Base-by-base conservation (phyloP, 92 coral and sea anemone species). In the Porites lobata region DNA sequence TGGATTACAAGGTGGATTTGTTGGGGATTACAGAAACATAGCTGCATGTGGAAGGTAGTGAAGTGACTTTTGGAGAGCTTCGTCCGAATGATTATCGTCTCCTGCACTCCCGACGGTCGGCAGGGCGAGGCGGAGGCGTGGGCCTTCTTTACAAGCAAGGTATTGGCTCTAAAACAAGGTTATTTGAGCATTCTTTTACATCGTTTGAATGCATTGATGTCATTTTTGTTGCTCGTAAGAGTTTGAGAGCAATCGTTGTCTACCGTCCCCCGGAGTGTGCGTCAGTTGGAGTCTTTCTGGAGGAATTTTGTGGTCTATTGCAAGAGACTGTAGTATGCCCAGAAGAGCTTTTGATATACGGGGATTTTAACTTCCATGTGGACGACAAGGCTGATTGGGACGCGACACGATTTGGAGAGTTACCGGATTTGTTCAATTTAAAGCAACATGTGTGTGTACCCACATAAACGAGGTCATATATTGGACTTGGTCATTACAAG, bases 81-180 rank as follows among this genome's bases (percentile, higher is more conserved):
- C 72, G 80, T 71, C 87, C 87, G 32, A 83, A 76, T 70, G 80
- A 72, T 71, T 83, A 83, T 71, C 80, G 80, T 54, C 26, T 83
- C 79, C 52, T 83, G 68, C 80, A 83, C 53, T 20, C 87, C 67
- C 80, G 78, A 50, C 24, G 77, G 58, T 50, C 29, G 77, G 19
- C 58, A 32, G 86, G 77, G 18, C 56, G 61, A 7, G 77, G 86
- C 38, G 86, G 77, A 19, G 86, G 86, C 76, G 78, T 69, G 50
- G 86, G 86, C 50, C 65, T 82, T 26, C 78, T 82, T 52, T 82
- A 69, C 78, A 69, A 82, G 65, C 78, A 69, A 82, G 78, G 78
- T 51, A 82, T 82, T 69, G 50, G 86, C 65, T 51, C 86, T 51
- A 82, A 82, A 54, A 56, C 75, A 69, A 47, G 86, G 50, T 32